A percentile compares a stretch with the other conserved stretches of the same genome.
phyloP scores from a whole-genome alignment of 1,140 invertebrate genomes.

The Saccostrea glomerata region DNA sequence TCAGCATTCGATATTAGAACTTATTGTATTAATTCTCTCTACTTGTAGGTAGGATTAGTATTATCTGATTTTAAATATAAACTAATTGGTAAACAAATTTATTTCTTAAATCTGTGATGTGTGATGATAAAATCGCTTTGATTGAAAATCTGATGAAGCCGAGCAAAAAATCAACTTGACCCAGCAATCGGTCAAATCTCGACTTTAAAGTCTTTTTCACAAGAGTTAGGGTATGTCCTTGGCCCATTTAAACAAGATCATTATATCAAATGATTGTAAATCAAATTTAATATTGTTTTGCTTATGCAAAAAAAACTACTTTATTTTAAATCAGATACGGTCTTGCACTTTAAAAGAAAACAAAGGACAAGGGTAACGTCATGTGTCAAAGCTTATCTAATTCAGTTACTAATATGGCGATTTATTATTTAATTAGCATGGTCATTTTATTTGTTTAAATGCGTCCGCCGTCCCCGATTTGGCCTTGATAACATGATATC shows the following conservation, averaged over 20 bases:
- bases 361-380: background rate
- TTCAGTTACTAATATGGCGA: background rate
- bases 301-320: no score
- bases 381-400: background rate
- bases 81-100: background rate
- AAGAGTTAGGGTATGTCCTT: background rate
- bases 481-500: background rate
- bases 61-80: no score
- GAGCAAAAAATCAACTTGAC: background rate
- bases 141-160: background rate
- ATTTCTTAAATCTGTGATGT: background rate
- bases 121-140: background rate
- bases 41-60: no score
- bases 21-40: no score
- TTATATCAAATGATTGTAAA: background rate
- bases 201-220: background rate
- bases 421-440: conserved; percentile 24
- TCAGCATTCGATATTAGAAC: no score
- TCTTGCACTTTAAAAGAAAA: background rate
- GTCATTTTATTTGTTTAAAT: conserved; percentile 11
- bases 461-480: background rate
- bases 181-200: background rate
- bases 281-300: background rate
- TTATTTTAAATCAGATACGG: background rate
- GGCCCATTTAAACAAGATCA: background rate